These are phyloP conservation scores for Montipora foliosa DNA, from an alignment of 64 coral and sea anemone species.

Conservation along the genomic window DNA sequence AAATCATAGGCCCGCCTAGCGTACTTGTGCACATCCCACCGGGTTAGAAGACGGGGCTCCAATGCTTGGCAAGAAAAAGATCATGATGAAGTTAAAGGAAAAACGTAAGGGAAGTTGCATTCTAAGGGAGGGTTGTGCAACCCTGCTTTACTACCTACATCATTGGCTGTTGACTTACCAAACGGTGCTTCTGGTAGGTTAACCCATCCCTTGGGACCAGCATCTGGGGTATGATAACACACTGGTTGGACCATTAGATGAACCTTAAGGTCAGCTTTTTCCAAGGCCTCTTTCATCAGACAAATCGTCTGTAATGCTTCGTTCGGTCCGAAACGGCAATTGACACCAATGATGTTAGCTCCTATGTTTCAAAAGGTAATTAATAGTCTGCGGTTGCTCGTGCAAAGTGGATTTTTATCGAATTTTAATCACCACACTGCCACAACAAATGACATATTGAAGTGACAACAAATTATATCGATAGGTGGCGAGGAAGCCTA, in stretches of 20 bases:
- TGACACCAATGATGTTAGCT: constrained; percentile 83
- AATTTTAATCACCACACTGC: no score
- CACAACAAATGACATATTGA: no score
- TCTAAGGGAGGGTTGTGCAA: no score
- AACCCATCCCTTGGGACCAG: constrained; percentile 13
- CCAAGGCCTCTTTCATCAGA: constrained; percentile 81
- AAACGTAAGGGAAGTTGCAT: neutral
- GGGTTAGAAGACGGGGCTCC: constrained; percentile 40
- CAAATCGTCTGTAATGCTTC: constrained; percentile 62
- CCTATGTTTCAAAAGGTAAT: constrained; percentile 1
- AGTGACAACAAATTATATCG: no score
- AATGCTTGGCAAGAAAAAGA: constrained; percentile 22
- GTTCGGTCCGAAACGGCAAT: constrained; percentile 76
- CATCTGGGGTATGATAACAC: constrained; percentile 77
- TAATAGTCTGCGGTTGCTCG: no score
- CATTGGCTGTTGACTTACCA: constrained; percentile 29
- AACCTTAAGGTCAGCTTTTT: constrained; percentile 68
- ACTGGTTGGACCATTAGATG: constrained; percentile 78
- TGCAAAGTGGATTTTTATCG: no score
- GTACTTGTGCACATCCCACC: constrained; percentile 57
- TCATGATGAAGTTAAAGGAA: neutral
- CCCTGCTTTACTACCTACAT: no score
- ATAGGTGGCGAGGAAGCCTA: no score
- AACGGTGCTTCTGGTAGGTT: constrained; percentile 75
- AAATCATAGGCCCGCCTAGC: constrained; percentile 57